A percentile compares a stretch with the other conserved stretches of the same genome.
These are phyloP conservation scores for Hippocampus comes DNA, from an alignment of 2,113 vertebrate genomes.

Conservation along the genomic window DNA sequence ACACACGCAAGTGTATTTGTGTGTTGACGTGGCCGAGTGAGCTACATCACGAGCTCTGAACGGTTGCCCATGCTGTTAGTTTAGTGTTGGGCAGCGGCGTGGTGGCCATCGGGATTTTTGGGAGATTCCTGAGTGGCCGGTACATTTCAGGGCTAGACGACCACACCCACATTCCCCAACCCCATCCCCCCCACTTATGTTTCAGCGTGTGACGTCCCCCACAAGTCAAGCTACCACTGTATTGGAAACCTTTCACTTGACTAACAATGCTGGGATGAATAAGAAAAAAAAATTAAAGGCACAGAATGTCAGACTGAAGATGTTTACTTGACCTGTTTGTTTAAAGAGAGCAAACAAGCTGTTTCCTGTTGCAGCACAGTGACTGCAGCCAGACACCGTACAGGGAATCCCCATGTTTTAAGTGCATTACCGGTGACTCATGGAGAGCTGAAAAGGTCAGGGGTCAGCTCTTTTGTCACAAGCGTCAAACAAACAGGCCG, in stretches of 20 bases:
- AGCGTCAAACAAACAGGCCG: slow-evolving; percentile 60
- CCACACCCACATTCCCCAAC: too few species aligned
- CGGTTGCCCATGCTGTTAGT: too few species aligned
- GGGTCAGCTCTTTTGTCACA: slow-evolving; percentile 63
- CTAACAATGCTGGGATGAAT: slow-evolving; percentile 1
- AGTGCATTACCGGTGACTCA: slow-evolving; percentile 52
- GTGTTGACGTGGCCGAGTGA: too few species aligned
- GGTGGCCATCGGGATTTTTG: too few species aligned
- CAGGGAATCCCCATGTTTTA: slow-evolving; percentile 51
- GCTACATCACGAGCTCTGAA: too few species aligned
- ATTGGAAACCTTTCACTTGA: slow-evolving; percentile 7
- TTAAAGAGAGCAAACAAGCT: slow-evolving; percentile 24
- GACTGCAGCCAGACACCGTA: slow-evolving; percentile 8
- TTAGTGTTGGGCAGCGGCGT: too few species aligned
- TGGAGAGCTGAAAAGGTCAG: slow-evolving; percentile 59
- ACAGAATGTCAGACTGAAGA: background rate
- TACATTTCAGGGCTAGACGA: too few species aligned
- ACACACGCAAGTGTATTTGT: too few species aligned
- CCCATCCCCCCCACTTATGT: too few species aligned
- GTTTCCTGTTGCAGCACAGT: slow-evolving; percentile 37
- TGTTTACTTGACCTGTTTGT: slow-evolving; percentile 21
- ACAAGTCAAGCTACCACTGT: too few species aligned
- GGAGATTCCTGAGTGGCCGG: too few species aligned
- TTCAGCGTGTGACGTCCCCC: too few species aligned
- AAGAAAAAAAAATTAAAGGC: background rate